Evolutionary conservation across 2,888 invertebrate species (phyloP), one percentile per base, ranked within the genome.

Genomic region (Protula sp.): DNA sequence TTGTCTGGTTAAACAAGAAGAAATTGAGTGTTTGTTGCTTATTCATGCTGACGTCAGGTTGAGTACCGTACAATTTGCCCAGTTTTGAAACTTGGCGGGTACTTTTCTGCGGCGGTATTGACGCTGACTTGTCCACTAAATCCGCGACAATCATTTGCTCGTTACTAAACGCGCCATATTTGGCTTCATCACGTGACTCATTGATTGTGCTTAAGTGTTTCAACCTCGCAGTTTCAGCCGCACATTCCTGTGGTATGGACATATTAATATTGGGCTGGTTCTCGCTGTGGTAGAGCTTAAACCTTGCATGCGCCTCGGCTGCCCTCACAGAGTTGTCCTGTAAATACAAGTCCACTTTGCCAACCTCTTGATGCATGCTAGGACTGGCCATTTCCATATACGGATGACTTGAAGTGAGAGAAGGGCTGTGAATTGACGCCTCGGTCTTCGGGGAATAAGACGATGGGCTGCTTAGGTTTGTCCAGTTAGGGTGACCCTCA

Each of bases 1-100:
- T 57, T 22, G 4, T 22, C 5, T 57, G 51, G 27, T 57, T 57
- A 52, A 57, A 57, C n/a, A 58, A 24, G 50, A 38, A 59, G 55
- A 59, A 59, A 28, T 59, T 59, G 30, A 59, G 14, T 22, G 30
- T 30, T 27, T 59, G 59, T 5, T 59, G 29, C 14, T 45, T 14
- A 14, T 28, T 24, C 59, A 59, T 59, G n/a, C n/a, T 45, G 47
- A 59, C 50, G 31, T 55, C 50, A 2, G 54, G 56, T 52, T 30
- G 50, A 19, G 50, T 50, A 5, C 50, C 50, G 24, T 50, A 50
- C 9, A 50, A 5, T n/a, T 50, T 5, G 24, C 50, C 50, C 9
- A 50, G 5, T 22, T 50, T 9, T 22, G 5, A 22, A 5, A 9
- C 50, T n/a, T 50, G 19, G 19, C 5, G 5, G 4, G 14, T 50